Percentiles rank a stretch among this genome's conserved stretches.
Evolutionary conservation across 2,888 invertebrate genomes (phyloP).

Genomic region (Chromoteleia sp.): DNA sequence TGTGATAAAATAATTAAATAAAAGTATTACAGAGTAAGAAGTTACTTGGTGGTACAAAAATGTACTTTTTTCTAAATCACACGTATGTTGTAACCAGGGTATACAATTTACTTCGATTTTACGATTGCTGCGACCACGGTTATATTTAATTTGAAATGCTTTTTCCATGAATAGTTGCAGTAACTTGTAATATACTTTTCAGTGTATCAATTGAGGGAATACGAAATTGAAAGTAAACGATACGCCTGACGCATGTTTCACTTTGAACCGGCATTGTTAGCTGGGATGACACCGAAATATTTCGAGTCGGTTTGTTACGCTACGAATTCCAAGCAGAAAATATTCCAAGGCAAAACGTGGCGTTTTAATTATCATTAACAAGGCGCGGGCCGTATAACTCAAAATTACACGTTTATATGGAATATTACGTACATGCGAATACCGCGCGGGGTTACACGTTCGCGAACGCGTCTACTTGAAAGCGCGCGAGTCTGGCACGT

Average conservation of each 20-base stretch:
- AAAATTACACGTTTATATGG: slow-evolving; percentile 84
- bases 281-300: slow-evolving; percentile 37
- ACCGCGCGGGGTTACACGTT: slow-evolving; percentile 70
- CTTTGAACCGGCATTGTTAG: slow-evolving; percentile 50
- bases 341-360: slow-evolving; percentile 77
- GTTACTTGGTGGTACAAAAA: too few species aligned
- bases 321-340: slow-evolving; percentile 51
- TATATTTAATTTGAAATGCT: too few species aligned
- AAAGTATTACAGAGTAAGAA: too few species aligned
- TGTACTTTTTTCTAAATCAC: too few species aligned
- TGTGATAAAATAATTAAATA: too few species aligned
- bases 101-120: too few species aligned
- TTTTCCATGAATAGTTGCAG: too few species aligned
- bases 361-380: slow-evolving; percentile 85
- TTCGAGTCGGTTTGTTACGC: slow-evolving; percentile 38
- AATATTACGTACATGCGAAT: slow-evolving; percentile 80
- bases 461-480: slow-evolving; percentile 70
- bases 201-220: slow-evolving; percentile 35
- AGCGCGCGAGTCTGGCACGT: slow-evolving; percentile 69
- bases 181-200: too few species aligned
- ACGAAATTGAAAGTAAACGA: slow-evolving; percentile 50
- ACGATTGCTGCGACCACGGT: too few species aligned
- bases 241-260: slow-evolving; percentile 51
- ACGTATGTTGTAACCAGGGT: too few species aligned
- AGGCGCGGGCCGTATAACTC: slow-evolving; percentile 82